Base-by-base conservation (phyloP, 2,797 vertebrate genomes). In the Sebastolobus altivelis region DNA sequence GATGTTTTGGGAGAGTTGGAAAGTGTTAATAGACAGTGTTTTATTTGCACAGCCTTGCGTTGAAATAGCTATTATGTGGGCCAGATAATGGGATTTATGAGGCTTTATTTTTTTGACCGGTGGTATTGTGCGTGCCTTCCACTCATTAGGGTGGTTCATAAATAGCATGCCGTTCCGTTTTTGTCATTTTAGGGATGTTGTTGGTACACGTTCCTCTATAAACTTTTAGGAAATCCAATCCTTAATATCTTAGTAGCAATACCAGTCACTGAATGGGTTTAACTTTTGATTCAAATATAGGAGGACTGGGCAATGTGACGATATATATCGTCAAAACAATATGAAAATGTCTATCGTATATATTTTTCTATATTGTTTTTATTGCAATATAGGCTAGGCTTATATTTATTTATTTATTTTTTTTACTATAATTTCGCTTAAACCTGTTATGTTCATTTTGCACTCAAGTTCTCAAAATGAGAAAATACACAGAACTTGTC, bases 51-150 rank as follows among this genome's bases (percentile, higher is more conserved):
- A 56, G 66, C 27, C 20, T 62, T 83, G 33, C 12, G 6, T 61
- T 58, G 54, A 87, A 75, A 75, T 61, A 16, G 60, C 65, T 69
- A 52, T 74, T 58, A 72, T 63, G 69, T 35, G 40, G 59, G n/a
- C n/a, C 8, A 49, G 49, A 72, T 66, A 69, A 80, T 81, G 8
- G 66, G 65, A 74, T 80, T 82, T 78, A 62, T 60, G 31, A 67
- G 46, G 33, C 49, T 81, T 83, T 75, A 59, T 70, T 74, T 65
- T 12, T 65, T 83, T 81, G 66, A 80, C 27, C 56, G 38, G 43
- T 63, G 60, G 29, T 38, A 46, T 77, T 75, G 61, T 79, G 29
- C 5, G 5, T 74, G 31, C 54, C 77, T 69, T 75, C 43, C 43
- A 37, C 18, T 80, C 55, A 74, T 80, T 72, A 46, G 49, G 12